Percentiles rank a stretch among this genome's conserved stretches.
Evolutionary conservation across 1,140 invertebrate species (phyloP).

Genomic region (Oncopodura yosiiana): DNA sequence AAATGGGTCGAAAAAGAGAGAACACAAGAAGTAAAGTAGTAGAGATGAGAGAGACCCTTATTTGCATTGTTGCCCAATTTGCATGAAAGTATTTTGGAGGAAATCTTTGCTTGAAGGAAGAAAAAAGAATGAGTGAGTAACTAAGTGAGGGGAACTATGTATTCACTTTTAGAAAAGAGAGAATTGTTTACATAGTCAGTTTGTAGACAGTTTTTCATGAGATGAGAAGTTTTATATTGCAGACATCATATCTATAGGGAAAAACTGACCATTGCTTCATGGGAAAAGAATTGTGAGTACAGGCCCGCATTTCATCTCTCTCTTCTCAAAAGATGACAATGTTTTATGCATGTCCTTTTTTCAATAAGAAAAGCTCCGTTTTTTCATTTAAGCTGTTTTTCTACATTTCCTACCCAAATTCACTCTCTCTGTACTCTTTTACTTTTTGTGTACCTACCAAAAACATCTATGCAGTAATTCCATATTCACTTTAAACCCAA

Average conservation of each 20-base stretch:
- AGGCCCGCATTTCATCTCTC: constrained; percentile 20
- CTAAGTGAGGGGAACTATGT: constrained; percentile 1
- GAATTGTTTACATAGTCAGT: constrained; percentile 13
- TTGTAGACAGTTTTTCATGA: neutral
- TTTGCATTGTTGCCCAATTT: constrained; percentile 35
- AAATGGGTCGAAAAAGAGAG: too few species aligned
- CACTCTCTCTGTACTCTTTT: too few species aligned
- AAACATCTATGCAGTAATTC: too few species aligned
- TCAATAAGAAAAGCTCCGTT: constrained; percentile 7
- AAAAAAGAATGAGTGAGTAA: neutral
- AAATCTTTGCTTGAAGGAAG: neutral
- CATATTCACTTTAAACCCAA: neutral
- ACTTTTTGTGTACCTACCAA: too few species aligned
- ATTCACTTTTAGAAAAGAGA: neutral
- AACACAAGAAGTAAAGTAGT: neutral
- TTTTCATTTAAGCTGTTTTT: constrained; percentile 10
- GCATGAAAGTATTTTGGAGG: constrained; percentile 21
- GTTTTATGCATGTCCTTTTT: constrained; percentile 35
- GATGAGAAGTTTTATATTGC: neutral
- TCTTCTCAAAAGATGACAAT: constrained; percentile 32
- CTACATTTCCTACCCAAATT: constrained; percentile 1
- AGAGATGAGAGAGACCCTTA: constrained; percentile 23
- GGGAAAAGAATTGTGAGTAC: neutral
- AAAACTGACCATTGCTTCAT: neutral
- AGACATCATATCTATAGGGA: too few species aligned